phyloP scores from a whole-genome alignment of 1,140 invertebrate species.

The Polypedilum vanderplanki region DNA sequence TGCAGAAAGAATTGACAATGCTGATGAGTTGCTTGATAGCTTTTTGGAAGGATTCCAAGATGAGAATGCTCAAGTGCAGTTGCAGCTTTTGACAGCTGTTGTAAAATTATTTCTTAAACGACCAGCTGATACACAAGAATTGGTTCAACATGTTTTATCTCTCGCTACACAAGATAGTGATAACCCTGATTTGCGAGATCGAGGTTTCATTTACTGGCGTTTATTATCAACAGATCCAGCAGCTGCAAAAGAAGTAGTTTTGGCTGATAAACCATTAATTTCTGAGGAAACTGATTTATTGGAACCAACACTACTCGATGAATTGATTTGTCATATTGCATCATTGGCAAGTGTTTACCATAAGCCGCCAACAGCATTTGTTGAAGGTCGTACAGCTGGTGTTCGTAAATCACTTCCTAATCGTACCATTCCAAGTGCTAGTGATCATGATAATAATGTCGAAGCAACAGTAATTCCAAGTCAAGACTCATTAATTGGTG shows the following conservation, averaged over 20 bases:
- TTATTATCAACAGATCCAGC: slow-evolving; percentile 97
- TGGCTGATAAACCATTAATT: slow-evolving; percentile 98
- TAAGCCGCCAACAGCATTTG: slow-evolving; percentile 97
- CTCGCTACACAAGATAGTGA: slow-evolving; percentile 97
- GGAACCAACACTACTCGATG: slow-evolving; percentile 95
- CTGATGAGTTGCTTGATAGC: slow-evolving; percentile 95
- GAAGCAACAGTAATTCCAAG: slow-evolving; percentile 69
- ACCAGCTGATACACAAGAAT: slow-evolving; percentile 95
- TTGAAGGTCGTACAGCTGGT: slow-evolving; percentile 74
- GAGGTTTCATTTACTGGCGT: slow-evolving; percentile 99
- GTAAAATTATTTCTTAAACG: slow-evolving; percentile 98
- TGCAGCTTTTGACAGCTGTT: slow-evolving; percentile 94
- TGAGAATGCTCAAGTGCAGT: slow-evolving; percentile 97
- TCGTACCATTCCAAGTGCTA: slow-evolving; percentile 44
- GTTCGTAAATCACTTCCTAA: slow-evolving; percentile 60
- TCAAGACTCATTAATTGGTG: slow-evolving; percentile 93
- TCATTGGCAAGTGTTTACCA: slow-evolving; percentile 98
- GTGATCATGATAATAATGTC: slow-evolving; percentile 39
- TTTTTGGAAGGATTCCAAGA: slow-evolving; percentile 99
- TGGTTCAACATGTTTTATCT: slow-evolving; percentile 91
- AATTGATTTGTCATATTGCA: slow-evolving; percentile 98
- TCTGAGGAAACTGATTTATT: slow-evolving; percentile 98
- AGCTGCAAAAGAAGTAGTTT: slow-evolving; percentile 97
- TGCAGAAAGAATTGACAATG: slow-evolving; percentile 98
- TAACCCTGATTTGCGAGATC: slow-evolving; percentile 96